Evolutionary conservation across 2,113 vertebrate genomes (phyloP), one percentile per base, ranked within the genome.

Genomic region (Petaurus breviceps): DNA sequence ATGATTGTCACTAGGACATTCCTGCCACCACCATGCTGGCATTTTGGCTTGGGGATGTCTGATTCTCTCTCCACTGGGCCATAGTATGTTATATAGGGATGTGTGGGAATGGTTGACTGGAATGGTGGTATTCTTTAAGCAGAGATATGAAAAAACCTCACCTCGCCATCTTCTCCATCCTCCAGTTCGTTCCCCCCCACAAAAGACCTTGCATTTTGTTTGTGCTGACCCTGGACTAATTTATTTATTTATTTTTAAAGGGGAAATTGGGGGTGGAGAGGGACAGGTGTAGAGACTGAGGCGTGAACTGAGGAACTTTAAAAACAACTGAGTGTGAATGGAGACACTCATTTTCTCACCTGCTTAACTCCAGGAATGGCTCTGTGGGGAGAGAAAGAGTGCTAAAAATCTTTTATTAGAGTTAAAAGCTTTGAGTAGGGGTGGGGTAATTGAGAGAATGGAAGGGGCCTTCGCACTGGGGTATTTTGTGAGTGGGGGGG

Each of bases 341-440:
- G 97, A 97, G 93, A 93, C 89, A 49, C 77, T 50, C 50, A 46
- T 50, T 94, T 84, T 94, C 54, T 94, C 95, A 90, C 94, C 37
- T 53, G 68, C 90, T 94, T 95, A 95, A 53, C 90, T 93, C 50
- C 89, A 89, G 95, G 96, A 93, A 91, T 90, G 96, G 96, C 94
- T 46, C 31, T 92, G 52, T 54, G 43, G 91, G 52, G 25, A 43
- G 53, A n/a, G 51, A 24, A 43, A 11, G 31, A 19, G 47, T 51
- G 14, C 43, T 68, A 92, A 90, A 90, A 10, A 28, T 92, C 43
- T 90, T 57, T 43, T 25, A 53, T 47, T 92, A 92, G 95, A 55
- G 55, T 12, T 90, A 23, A 57, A 77, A 50, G 51, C 46, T 92
- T 23, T 5, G 61, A 1, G 28, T 11, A 31, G 31, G 92, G 43